These are phyloP conservation scores for Drosophila paramelanica DNA, from an alignment of 2,888 invertebrate genomes.

Conservation along the genomic window DNA sequence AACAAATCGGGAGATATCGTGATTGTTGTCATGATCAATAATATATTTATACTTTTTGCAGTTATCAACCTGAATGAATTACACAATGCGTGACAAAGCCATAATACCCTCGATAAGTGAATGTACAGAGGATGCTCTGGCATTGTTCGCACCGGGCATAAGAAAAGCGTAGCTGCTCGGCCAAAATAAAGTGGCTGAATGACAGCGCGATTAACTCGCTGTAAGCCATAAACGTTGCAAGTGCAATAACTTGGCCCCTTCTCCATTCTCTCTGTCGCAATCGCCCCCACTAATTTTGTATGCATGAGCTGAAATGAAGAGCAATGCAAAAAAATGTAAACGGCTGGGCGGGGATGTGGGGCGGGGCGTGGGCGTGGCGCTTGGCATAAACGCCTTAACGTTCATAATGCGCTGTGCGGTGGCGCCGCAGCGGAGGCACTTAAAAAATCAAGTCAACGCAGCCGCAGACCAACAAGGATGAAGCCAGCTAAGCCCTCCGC, in stretches of 20 bases:
- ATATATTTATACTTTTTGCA: too few species aligned
- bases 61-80: too few species aligned
- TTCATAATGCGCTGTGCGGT: conserved; percentile 59
- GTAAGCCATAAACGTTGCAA: conserved; percentile 75
- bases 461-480: conserved; percentile 36
- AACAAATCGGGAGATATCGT: too few species aligned
- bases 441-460: conserved; percentile 75
- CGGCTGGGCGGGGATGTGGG: conserved; percentile 17
- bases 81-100: neutral
- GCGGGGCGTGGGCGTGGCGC: conserved; percentile 13
- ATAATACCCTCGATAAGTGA: neutral
- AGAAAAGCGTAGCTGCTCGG: conserved; percentile 30
- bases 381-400: conserved; percentile 63
- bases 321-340: conserved; percentile 44
- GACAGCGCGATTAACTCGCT: conserved; percentile 79
- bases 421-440: conserved; percentile 56
- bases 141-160: conserved; percentile 33
- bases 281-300: conserved; percentile 74
- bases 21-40: too few species aligned
- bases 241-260: conserved; percentile 11
- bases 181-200: conserved; percentile 64
- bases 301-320: conserved; percentile 78
- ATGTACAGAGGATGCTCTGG: conserved; percentile 28
- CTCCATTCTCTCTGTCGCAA: conserved; percentile 3
- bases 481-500: neutral